These are phyloP conservation scores for Chrysomela aeneicollis DNA, from an alignment of 2,888 invertebrate genomes.

Conservation along the genomic window DNA sequence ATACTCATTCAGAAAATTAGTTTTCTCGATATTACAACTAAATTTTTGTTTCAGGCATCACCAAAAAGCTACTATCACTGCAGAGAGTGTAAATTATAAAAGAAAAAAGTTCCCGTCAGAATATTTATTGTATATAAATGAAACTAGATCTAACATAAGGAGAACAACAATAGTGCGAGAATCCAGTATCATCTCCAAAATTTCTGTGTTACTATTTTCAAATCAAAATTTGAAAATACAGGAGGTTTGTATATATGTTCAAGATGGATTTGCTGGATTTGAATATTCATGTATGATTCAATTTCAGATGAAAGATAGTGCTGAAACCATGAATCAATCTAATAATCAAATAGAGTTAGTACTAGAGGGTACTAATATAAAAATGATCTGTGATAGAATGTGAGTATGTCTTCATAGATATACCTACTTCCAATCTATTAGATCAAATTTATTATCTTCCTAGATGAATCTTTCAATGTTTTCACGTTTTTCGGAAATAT, in stretches of 20 bases:
- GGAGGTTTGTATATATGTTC: conserved; percentile 45
- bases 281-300: conserved; percentile 4
- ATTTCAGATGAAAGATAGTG: conserved; percentile 43
- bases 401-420: too few relatives aligned
- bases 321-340: conserved; percentile 38
- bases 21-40: too few relatives aligned
- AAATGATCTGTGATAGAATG: conserved; percentile 58
- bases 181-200: conserved; percentile 67
- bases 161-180: conserved; percentile 67
- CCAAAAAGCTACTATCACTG: conserved; percentile 66
- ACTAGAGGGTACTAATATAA: conserved; percentile 56
- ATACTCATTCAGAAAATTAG: too few relatives aligned
- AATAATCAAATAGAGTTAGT: conserved; percentile 52
- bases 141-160: conserved; percentile 66
- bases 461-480: too few relatives aligned
- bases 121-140: conserved; percentile 67
- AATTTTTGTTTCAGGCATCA: conserved; percentile 61
- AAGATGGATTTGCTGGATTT: conserved; percentile 5
- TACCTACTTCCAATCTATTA: too few relatives aligned
- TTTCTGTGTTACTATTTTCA: conserved; percentile 67
- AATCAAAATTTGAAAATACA: conserved; percentile 50
- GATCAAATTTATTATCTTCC: too few relatives aligned
- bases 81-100: conserved; percentile 72
- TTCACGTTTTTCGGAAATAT: too few relatives aligned
- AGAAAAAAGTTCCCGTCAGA: conserved; percentile 60